Conservation (phyloP, 2,888 invertebrate genomes). For the Euzophera pinguis region DNA sequence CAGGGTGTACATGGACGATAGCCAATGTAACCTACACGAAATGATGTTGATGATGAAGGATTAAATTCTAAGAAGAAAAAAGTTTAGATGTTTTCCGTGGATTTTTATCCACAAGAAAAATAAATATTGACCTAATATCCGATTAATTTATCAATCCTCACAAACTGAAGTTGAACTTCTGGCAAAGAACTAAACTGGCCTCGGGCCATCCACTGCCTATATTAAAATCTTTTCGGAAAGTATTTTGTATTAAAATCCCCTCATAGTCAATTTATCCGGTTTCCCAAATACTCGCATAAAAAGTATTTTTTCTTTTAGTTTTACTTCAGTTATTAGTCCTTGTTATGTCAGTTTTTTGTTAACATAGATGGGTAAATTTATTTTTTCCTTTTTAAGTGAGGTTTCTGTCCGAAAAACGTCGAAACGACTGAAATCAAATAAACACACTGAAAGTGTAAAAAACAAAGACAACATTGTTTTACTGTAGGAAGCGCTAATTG, state of each 20-base stretch:
- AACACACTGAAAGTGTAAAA: no score
- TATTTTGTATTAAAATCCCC: slow-evolving; percentile 11
- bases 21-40: no score
- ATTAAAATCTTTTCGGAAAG: slow-evolving; percentile 14
- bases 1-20: no score
- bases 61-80: no score
- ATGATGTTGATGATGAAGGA: no score
- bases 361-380: no score
- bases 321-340: neutral
- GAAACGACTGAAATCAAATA: no score
- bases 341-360: no score
- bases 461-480: no score
- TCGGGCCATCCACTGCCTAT: slow-evolving; percentile 5
- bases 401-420: no score
- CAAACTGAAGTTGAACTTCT: neutral
- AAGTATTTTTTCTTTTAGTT: neutral
- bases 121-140: slow-evolving; percentile 3
- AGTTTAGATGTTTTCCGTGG: neutral
- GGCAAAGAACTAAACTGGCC: slow-evolving; percentile 11
- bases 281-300: slow-evolving; percentile 3
- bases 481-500: no score
- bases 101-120: neutral
- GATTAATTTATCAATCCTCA: slow-evolving; percentile 1
- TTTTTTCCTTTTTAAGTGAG: no score
- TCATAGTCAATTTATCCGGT: neutral